Evolutionary conservation across 2,888 invertebrate genomes (phyloP).

Genomic region (Scrobipalpa costella): DNA sequence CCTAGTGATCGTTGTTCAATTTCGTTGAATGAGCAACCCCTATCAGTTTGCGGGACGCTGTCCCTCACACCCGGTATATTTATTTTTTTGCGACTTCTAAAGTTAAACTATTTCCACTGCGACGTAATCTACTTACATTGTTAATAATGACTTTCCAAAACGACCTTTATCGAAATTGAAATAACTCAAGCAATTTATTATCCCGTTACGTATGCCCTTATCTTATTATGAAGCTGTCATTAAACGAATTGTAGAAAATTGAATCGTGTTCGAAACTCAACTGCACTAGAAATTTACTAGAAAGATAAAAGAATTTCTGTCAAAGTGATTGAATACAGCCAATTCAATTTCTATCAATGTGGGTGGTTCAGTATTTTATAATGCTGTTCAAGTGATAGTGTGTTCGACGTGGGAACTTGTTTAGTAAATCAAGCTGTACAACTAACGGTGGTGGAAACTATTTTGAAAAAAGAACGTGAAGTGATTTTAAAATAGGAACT

Average conservation of each 20-base stretch:
- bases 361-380: constrained; percentile 13
- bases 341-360: constrained; percentile 17
- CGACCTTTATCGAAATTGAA: not conserved
- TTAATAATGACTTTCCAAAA: not conserved
- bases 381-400: not conserved
- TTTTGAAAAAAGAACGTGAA: not conserved
- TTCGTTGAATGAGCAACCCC: no score
- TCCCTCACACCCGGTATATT: no score
- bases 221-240: constrained; percentile 3
- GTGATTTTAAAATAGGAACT: no score
- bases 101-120: no score
- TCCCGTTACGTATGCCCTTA: not conserved
- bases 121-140: not conserved
- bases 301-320: constrained; percentile 18
- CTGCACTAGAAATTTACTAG: constrained; percentile 8
- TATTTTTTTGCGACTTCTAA: no score
- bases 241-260: constrained; percentile 11
- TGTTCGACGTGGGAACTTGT: no score
- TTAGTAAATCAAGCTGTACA: not conserved
- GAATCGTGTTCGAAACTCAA: not conserved
- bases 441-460: not conserved
- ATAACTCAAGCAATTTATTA: constrained; percentile 5
- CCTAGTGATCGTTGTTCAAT: no score
- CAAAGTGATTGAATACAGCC: constrained; percentile 17
- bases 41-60: no score